Percentiles rank a stretch among this genome's conserved stretches.
These are phyloP conservation scores for Prinia subflava DNA, from an alignment of 2,113 vertebrate genomes.

Conservation along the genomic window DNA sequence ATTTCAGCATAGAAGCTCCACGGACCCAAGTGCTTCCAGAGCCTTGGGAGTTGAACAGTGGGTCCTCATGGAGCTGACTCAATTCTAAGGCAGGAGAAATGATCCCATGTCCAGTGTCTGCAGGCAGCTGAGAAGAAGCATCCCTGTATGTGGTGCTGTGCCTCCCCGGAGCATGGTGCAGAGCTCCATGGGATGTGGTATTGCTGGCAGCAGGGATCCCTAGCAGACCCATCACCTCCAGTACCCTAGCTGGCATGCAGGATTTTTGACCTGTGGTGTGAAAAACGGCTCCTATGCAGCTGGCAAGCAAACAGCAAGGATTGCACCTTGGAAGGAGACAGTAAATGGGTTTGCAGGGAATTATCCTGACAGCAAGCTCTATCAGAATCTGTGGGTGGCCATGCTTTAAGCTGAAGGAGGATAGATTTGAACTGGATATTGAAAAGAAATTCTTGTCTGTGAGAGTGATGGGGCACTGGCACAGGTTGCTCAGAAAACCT, in stretches of 20 bases:
- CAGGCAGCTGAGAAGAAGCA: not conserved
- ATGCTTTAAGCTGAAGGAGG: not conserved
- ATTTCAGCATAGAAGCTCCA: rapidly evolving
- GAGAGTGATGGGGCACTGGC: not conserved
- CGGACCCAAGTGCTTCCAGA: not conserved
- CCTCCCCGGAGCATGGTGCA: not conserved
- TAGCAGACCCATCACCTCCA: not conserved
- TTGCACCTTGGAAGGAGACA: not conserved
- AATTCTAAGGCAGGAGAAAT: not conserved
- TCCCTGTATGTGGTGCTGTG: not conserved
- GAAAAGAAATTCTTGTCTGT: not conserved
- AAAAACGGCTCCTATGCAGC: not conserved
- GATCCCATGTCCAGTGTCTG: not conserved
- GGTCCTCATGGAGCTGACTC: not conserved
- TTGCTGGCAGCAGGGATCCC: not conserved
- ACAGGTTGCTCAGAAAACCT: not conserved
- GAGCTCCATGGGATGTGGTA: not conserved
- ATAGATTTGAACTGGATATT: not conserved
- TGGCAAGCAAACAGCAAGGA: not conserved
- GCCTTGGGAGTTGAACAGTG: not conserved
- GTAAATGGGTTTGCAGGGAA: not conserved
- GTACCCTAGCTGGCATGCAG: not conserved
- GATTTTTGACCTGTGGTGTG: not conserved
- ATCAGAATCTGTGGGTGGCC: not conserved
- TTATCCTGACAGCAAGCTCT: not conserved